phyloP scores from a whole-genome alignment of 2,113 vertebrate species.

The Heterocephalus glaber region DNA sequence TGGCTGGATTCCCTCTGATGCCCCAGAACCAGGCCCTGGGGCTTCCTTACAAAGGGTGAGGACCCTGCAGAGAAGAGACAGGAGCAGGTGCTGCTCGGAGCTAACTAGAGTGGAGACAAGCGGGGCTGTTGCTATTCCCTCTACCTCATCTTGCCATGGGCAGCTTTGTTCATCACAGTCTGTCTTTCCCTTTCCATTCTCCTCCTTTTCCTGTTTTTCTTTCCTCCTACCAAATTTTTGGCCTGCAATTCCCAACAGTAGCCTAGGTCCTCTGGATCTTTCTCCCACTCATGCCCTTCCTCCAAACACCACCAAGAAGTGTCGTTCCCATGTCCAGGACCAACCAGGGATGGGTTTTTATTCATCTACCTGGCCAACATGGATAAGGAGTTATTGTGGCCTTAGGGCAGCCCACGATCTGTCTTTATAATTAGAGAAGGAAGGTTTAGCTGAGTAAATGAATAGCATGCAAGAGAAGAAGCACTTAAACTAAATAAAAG shows the following conservation, averaged over 20 bases:
- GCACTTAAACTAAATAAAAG: neutral
- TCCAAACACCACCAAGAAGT: neutral
- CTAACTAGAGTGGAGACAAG: rapidly evolving
- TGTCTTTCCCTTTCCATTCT: neutral
- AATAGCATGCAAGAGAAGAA: neutral
- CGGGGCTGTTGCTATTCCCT: neutral
- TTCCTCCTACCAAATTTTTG: neutral
- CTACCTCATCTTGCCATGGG: neutral
- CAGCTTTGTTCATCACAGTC: neutral
- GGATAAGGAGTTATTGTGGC: neutral
- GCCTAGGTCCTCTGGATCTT: neutral
- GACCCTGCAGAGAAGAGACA: neutral
- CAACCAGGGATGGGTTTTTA: neutral
- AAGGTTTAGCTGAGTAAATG: neutral
- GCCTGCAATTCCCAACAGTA: neutral
- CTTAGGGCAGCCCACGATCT: neutral
- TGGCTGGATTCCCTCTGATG: rapidly evolving
- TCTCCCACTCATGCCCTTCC: neutral
- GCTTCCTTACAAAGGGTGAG: neutral
- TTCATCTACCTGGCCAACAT: neutral
- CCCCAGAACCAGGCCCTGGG: neutral
- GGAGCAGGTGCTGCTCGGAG: neutral
- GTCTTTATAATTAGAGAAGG: neutral
- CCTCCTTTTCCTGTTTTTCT: neutral
- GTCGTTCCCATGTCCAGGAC: neutral